Evolutionary conservation across 2,888 invertebrate genomes (phyloP).

Genomic region (Aphidoletes aphidimyza): DNA sequence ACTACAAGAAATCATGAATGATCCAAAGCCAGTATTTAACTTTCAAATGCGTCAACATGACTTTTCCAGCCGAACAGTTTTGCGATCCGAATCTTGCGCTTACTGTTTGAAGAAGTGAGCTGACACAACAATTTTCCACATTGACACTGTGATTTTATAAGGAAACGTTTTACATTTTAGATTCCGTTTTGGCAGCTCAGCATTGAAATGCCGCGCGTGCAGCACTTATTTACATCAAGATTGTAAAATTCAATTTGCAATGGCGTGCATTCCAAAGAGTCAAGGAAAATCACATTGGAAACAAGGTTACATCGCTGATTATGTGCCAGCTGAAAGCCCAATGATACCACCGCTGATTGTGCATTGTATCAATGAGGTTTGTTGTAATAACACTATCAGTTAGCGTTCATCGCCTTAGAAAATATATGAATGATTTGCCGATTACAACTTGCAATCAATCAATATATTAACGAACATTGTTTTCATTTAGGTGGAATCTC

Average conservation of each 20-base stretch:
- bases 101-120: conserved; percentile 65
- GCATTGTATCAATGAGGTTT: conserved; percentile 87
- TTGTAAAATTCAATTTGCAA: conserved; percentile 82
- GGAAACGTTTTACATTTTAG: conserved; percentile 64
- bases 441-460: not conserved
- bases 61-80: conserved; percentile 69
- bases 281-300: conserved; percentile 72
- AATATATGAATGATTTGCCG: not conserved
- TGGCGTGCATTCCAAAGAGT: conserved; percentile 83
- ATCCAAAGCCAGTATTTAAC: conserved; percentile 8
- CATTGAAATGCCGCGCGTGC: conserved; percentile 86
- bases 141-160: not conserved
- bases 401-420: too few species aligned
- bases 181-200: conserved; percentile 86
- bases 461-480: not conserved
- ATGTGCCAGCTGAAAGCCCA: conserved; percentile 84
- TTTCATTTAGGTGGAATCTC: conserved; percentile 83
- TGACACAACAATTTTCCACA: not conserved
- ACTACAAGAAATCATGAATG: conserved; percentile 55
- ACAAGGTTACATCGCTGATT: conserved; percentile 86
- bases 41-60: conserved; percentile 18
- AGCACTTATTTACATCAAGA: conserved; percentile 85
- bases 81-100: conserved; percentile 64
- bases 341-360: conserved; percentile 95
- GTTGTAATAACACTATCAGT: too few species aligned